phyloP scores from a whole-genome alignment of 2,113 vertebrate genomes.

The Archocentrus centrarchus region DNA sequence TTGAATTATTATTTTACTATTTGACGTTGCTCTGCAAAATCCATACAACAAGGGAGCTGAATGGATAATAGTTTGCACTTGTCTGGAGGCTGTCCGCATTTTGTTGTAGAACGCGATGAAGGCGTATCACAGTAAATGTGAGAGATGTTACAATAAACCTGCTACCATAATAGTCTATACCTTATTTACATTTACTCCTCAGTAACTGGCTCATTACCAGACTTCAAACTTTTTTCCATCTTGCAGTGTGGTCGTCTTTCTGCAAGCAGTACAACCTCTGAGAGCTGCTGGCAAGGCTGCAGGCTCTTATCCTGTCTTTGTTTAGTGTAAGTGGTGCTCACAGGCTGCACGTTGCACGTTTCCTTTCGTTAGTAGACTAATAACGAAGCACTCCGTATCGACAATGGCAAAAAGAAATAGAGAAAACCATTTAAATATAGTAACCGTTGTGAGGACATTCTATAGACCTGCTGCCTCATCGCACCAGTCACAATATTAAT shows the following conservation, averaged over 20 bases:
- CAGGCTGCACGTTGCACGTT: constrained; percentile 1
- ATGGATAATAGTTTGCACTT: neutral
- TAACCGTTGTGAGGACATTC: neutral
- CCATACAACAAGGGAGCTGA: neutral
- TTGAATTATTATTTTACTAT: neutral
- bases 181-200: neutral
- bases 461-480: constrained; percentile 1
- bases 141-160: neutral
- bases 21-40: neutral
- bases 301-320: neutral
- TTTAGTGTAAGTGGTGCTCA: neutral
- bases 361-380: constrained; percentile 9
- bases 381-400: constrained; percentile 9
- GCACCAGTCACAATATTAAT: constrained; percentile 11
- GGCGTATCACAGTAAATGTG: neutral
- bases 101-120: neutral
- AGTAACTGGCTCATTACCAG: neutral
- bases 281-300: neutral
- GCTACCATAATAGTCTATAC: neutral
- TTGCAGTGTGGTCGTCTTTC: neutral
- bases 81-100: neutral
- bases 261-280: neutral
- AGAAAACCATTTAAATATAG: neutral
- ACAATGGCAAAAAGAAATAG: neutral
- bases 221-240: neutral